Conservation (phyloP, 2,888 invertebrate species). For the Thymelicus sylvestris region DNA sequence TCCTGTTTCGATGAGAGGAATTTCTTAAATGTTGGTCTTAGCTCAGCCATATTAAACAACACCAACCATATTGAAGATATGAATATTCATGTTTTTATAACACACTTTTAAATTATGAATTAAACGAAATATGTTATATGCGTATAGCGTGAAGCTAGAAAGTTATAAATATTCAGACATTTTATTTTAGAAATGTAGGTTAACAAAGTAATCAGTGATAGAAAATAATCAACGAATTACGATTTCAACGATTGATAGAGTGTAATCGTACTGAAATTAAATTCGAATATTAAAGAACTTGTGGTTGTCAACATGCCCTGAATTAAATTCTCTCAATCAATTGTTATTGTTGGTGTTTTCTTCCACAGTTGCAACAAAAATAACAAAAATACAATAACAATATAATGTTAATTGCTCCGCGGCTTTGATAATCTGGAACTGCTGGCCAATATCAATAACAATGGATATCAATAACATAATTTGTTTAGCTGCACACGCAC, state of each 20-base stretch:
- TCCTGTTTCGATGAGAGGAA: constrained; percentile 19
- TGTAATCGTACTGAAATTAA: too few relatives aligned
- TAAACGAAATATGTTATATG: not conserved
- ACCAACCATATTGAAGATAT: too few relatives aligned
- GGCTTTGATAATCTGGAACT: not conserved
- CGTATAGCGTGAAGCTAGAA: not conserved
- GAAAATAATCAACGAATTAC: not conserved
- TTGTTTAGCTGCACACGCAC: constrained; percentile 10
- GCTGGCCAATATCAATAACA: constrained; percentile 3
- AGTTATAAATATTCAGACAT: not conserved
- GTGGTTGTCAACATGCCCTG: too few relatives aligned
- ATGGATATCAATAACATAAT: constrained; percentile 9
- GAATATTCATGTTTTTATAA: too few relatives aligned
- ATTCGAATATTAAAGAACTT: too few relatives aligned
- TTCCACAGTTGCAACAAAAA: too few relatives aligned
- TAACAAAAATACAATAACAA: too few relatives aligned
- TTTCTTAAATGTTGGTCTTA: not conserved
- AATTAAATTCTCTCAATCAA: too few relatives aligned
- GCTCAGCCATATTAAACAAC: too few relatives aligned
- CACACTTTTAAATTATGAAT: not conserved
- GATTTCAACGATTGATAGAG: not conserved
- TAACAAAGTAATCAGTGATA: not conserved
- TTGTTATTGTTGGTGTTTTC: too few relatives aligned
- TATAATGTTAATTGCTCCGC: not conserved
- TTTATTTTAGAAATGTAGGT: not conserved